phyloP scores from a whole-genome alignment of 2,797 vertebrate genomes.

The Cryptoprocta ferox region DNA sequence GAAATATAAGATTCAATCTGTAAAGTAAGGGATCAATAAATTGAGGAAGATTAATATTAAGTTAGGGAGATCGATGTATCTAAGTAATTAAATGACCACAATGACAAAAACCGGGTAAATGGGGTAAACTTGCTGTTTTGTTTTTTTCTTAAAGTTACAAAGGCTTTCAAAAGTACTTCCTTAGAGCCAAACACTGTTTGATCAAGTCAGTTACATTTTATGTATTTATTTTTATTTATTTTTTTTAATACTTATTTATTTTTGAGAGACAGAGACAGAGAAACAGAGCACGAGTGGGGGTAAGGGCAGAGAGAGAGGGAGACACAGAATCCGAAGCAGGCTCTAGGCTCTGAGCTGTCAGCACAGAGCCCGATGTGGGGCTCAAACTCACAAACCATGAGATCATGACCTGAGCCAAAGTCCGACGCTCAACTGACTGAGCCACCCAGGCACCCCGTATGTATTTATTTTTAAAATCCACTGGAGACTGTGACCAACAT shows the following conservation, averaged over 20 bases:
- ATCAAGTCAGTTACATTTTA: neutral
- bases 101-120: neutral
- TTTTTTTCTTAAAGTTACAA: neutral
- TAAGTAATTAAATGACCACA: neutral
- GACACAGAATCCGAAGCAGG: too few relatives aligned
- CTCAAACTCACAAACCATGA: too few relatives aligned
- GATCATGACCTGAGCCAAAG: too few relatives aligned
- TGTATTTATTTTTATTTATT: neutral
- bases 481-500: neutral
- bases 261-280: too few relatives aligned
- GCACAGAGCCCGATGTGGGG: too few relatives aligned
- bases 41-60: neutral
- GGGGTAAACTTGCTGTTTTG: neutral
- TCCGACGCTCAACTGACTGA: too few relatives aligned
- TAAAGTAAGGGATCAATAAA: conserved; percentile 32
- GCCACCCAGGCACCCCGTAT: neutral
- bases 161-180: neutral
- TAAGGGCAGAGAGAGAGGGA: too few relatives aligned
- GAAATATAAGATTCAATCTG: conserved; percentile 96
- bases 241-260: too few relatives aligned
- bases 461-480: neutral
- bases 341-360: too few relatives aligned
- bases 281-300: too few relatives aligned
- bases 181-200: neutral
- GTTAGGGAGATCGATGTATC: neutral